These are phyloP conservation scores for Centropyge bicolor DNA, from an alignment of 2,797 vertebrate genomes.

Conservation along the genomic window DNA sequence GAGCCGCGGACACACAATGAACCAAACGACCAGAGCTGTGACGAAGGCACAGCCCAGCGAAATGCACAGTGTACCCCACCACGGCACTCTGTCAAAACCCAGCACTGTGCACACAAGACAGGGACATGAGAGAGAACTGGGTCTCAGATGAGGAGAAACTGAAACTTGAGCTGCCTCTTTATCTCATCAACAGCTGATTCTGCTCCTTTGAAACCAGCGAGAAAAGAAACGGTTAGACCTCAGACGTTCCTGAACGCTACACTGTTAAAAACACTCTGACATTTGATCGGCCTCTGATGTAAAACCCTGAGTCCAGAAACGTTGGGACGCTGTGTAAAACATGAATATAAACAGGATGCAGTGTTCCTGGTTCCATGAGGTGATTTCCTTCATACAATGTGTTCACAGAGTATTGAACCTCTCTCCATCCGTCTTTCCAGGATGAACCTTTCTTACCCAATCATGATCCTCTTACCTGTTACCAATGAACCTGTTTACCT, in stretches of 20 bases:
- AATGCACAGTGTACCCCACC: slow-evolving; percentile 93
- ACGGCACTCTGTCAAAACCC: slow-evolving; percentile 93
- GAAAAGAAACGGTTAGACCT: background rate
- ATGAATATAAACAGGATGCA: no score
- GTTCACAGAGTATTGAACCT: no score
- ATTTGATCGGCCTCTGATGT: no score
- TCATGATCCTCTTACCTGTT: no score
- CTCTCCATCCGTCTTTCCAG: no score
- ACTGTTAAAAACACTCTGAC: background rate
- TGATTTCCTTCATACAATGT: no score
- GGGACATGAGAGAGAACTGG: slow-evolving; percentile 72
- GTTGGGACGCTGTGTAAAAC: no score
- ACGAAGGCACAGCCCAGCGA: slow-evolving; percentile 89
- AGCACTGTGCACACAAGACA: slow-evolving; percentile 88
- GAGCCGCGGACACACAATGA: slow-evolving; percentile 93
- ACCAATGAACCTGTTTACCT: no score
- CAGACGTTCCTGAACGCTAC: background rate
- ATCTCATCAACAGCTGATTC: slow-evolving; percentile 4
- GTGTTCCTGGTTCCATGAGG: no score
- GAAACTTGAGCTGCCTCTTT: slow-evolving; percentile 12
- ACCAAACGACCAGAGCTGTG: slow-evolving; percentile 93
- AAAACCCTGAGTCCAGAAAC: no score
- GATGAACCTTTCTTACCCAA: no score
- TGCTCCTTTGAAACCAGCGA: slow-evolving; percentile 2
- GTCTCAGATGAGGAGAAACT: slow-evolving; percentile 47